phyloP scores from a whole-genome alignment of 2,113 vertebrate species.

The Caracal caracal region DNA sequence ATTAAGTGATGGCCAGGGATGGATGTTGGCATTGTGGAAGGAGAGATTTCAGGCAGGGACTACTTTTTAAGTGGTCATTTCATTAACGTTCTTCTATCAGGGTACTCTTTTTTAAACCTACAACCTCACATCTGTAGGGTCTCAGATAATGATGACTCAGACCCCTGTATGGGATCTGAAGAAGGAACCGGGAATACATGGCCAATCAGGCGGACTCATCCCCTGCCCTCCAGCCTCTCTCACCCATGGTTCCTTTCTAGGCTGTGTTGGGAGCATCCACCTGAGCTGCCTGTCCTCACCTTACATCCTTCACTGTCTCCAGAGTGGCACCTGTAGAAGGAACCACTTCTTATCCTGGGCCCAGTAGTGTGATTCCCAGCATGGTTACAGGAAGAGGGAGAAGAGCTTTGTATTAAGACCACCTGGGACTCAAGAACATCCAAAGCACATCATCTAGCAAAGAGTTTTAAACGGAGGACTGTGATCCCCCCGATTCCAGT shows the following conservation, averaged over 20 bases:
- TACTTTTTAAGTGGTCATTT: neutral
- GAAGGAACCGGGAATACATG: neutral
- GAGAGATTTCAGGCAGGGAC: neutral
- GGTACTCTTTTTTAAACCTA: neutral
- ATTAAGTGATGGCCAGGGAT: rapidly evolving
- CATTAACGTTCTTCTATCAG: neutral
- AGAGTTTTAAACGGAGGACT: neutral
- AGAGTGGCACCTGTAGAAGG: neutral
- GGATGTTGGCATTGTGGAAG: neutral
- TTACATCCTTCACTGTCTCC: neutral
- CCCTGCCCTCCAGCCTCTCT: neutral
- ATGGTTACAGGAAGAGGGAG: neutral
- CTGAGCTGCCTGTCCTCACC: neutral
- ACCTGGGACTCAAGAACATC: neutral
- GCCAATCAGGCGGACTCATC: rapidly evolving
- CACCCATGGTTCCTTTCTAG: neutral
- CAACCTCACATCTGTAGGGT: neutral
- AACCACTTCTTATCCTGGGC: neutral
- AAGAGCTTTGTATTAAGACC: neutral
- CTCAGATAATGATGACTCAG: neutral
- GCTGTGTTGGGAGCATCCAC: neutral
- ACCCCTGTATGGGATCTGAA: neutral
- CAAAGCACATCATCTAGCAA: neutral
- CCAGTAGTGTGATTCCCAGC: neutral
- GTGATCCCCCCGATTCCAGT: neutral